phyloP scores from a whole-genome alignment of 2,113 vertebrate species.

The Grammomys surdaster region DNA sequence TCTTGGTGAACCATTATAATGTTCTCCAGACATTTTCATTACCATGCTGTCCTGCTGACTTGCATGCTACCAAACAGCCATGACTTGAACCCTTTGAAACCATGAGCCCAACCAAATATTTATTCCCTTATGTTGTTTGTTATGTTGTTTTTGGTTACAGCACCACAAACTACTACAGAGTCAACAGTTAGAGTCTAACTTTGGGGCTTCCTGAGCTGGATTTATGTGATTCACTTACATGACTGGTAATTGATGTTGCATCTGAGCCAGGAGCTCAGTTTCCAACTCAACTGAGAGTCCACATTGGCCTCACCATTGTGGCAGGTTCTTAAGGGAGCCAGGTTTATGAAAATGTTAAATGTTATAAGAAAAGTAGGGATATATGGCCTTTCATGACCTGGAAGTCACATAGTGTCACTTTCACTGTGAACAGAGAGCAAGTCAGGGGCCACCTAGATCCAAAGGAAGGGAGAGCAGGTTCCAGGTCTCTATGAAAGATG shows the following conservation, averaged over 20 bases:
- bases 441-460: background rate
- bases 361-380: background rate
- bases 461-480: background rate
- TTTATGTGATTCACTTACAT: background rate
- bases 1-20: background rate
- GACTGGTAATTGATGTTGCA: background rate
- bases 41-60: background rate
- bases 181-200: background rate
- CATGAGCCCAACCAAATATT: background rate
- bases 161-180: background rate
- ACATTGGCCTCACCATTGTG: background rate
- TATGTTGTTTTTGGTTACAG: background rate
- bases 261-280: background rate
- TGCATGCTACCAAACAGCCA: background rate
- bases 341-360: background rate
- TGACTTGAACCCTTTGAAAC: background rate
- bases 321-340: background rate
- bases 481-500: background rate
- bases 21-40: background rate
- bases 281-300: background rate
- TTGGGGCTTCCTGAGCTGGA: background rate
- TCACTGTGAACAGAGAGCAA: background rate
- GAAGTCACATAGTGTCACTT: background rate
- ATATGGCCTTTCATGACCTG: background rate
- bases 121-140: background rate